Percentiles rank a stretch among this genome's conserved stretches.
These are phyloP conservation scores for Reticulitermes speratus DNA, from an alignment of 1,140 invertebrate species.

Conservation along the genomic window DNA sequence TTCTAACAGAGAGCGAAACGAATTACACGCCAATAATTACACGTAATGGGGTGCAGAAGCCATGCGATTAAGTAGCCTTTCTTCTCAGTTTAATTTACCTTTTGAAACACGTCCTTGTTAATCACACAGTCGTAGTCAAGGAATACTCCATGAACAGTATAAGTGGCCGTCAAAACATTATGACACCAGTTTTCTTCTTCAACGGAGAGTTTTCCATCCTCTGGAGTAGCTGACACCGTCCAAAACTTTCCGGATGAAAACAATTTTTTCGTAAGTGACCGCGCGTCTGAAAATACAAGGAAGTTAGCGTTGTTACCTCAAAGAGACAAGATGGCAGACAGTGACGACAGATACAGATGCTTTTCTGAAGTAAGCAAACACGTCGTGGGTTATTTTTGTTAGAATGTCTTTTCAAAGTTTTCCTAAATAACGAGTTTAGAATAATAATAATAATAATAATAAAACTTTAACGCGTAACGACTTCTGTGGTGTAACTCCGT, in stretches of 20 bases:
- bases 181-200: background rate
- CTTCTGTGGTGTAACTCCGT: too few species aligned
- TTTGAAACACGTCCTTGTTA: background rate
- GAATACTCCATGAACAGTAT: background rate
- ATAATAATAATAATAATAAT: too few species aligned
- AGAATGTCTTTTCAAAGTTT: too few species aligned
- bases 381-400: too few species aligned
- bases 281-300: background rate
- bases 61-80: background rate
- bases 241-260: background rate
- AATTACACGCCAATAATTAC: too few species aligned
- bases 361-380: too few species aligned
- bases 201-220: background rate
- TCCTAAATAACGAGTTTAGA: too few species aligned
- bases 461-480: too few species aligned
- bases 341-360: too few species aligned
- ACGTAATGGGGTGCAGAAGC: too few species aligned
- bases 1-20: too few species aligned
- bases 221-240: background rate
- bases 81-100: background rate
- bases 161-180: background rate
- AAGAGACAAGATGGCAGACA: too few species aligned
- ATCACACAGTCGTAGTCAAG: background rate
- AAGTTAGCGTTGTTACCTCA: background rate
- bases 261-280: background rate